A percentile compares a stretch with the other conserved stretches of the same genome.
Conservation (phyloP, 2,113 vertebrate genomes). For the Centropristis striata region DNA sequence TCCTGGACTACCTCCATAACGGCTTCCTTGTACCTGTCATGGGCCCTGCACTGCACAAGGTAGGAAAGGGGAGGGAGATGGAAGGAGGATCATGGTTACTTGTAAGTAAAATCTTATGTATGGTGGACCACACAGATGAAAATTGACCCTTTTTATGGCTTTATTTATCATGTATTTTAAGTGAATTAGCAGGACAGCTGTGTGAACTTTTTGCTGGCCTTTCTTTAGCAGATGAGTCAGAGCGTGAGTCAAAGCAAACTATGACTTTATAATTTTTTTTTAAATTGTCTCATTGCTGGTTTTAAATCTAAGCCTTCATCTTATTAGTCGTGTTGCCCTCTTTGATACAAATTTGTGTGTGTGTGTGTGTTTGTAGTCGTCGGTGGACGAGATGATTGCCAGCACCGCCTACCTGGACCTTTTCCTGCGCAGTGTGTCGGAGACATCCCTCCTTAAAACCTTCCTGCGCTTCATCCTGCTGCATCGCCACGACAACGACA, state of each 20-base stretch:
- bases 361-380: constrained; percentile 84
- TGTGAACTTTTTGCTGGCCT: neutral
- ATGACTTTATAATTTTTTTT: neutral
- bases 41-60: constrained; percentile 97
- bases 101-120: neutral
- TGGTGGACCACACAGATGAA: neutral
- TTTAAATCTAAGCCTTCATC: constrained; percentile 6
- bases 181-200: neutral
- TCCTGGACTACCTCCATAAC: constrained; percentile 96
- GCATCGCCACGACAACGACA: constrained; percentile 92
- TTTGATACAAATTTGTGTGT: neutral
- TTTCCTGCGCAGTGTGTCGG: constrained; percentile 94
- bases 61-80: constrained; percentile 50
- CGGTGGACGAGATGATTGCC: constrained; percentile 96
- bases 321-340: neutral
- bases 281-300: neutral
- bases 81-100: neutral
- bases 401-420: constrained; percentile 98
- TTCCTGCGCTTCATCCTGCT: constrained; percentile 96
- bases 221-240: constrained; percentile 12
- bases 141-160: neutral
- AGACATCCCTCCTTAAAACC: constrained; percentile 93
- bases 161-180: neutral
- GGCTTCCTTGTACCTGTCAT: constrained; percentile 97
- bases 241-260: neutral